Conservation (phyloP, 2,113 vertebrate genomes). For the Trichomycterus rosablanca region DNA sequence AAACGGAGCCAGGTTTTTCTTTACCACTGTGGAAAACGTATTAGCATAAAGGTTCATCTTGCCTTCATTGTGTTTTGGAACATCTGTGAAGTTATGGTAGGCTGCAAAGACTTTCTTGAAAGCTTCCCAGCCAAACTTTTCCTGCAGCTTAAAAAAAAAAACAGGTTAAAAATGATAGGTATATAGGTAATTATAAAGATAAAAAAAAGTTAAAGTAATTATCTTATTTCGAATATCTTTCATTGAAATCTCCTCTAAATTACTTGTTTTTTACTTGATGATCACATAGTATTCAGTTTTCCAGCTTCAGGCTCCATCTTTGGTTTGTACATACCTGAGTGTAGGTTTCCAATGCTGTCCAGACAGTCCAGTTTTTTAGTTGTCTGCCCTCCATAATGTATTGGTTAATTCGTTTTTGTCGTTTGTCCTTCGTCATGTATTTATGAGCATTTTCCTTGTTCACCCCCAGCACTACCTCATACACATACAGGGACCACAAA, state of each 20-base stretch:
- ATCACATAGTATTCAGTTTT: no score
- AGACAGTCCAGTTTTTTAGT: slow-evolving; percentile 51
- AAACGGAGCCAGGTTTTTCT: slow-evolving; percentile 68
- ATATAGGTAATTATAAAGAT: no score
- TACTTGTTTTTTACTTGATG: no score
- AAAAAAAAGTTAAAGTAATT: no score
- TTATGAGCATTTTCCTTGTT: slow-evolving; percentile 51
- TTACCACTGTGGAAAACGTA: slow-evolving; percentile 69
- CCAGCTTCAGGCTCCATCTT: no score
- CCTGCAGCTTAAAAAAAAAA: slow-evolving; percentile 68
- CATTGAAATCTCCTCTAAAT: no score
- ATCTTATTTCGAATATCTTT: no score
- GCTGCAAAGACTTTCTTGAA: slow-evolving; percentile 68
- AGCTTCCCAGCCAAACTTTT: slow-evolving; percentile 74
- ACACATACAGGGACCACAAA: slow-evolving; percentile 74
- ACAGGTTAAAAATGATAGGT: neutral
- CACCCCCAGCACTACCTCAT: slow-evolving; percentile 59
- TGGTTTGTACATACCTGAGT: no score
- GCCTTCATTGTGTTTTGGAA: slow-evolving; percentile 55
- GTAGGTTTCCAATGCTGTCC: slow-evolving; percentile 70
- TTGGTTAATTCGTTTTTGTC: slow-evolving; percentile 27
- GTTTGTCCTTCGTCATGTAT: slow-evolving; percentile 8
- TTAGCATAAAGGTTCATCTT: slow-evolving; percentile 78
- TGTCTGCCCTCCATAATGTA: slow-evolving; percentile 49
- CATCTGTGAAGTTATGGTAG: slow-evolving; percentile 56